Percentiles rank a stretch among this genome's conserved stretches.
These are phyloP conservation scores for Kuschelorhynchus macadamiae DNA, from an alignment of 2,888 invertebrate genomes.

Conservation along the genomic window DNA sequence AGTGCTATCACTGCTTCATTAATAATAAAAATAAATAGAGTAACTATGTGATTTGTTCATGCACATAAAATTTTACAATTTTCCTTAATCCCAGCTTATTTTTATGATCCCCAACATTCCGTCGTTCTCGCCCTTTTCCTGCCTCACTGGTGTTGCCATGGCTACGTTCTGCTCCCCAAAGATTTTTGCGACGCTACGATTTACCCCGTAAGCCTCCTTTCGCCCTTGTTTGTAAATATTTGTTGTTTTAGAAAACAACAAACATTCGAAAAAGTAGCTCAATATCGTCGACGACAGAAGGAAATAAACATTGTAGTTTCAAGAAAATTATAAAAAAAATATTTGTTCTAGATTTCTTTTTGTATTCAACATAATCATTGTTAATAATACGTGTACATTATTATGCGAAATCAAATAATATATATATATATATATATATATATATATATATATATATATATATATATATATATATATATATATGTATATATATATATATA, in stretches of 20 bases:
- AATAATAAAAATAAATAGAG: slow-evolving; percentile 18
- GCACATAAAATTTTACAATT: slow-evolving; percentile 46
- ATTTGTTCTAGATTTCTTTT: too few relatives aligned
- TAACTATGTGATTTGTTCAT: slow-evolving; percentile 23
- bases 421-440: too few relatives aligned
- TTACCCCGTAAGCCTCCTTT: slow-evolving; percentile 41
- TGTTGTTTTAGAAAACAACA: slow-evolving; percentile 39
- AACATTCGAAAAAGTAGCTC: slow-evolving; percentile 16
- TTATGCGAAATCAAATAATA: too few relatives aligned
- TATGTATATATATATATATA: too few relatives aligned
- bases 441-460: too few relatives aligned
- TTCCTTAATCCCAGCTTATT: slow-evolving; percentile 49
- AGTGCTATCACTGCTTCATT: neutral
- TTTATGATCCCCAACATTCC: slow-evolving; percentile 50
- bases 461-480: too few relatives aligned
- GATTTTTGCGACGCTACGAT: slow-evolving; percentile 46
- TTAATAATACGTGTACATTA: too few relatives aligned
- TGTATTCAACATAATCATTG: too few relatives aligned
- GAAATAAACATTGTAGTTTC: neutral
- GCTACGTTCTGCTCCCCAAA: slow-evolving; percentile 41
- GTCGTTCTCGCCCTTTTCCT: slow-evolving; percentile 50
- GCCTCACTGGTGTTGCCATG: slow-evolving; percentile 44
- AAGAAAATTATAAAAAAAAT: too few relatives aligned
- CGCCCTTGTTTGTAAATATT: slow-evolving; percentile 46
- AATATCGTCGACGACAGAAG: neutral